Conservation (phyloP, 2,113 vertebrate genomes). For the Heterocephalus glaber region DNA sequence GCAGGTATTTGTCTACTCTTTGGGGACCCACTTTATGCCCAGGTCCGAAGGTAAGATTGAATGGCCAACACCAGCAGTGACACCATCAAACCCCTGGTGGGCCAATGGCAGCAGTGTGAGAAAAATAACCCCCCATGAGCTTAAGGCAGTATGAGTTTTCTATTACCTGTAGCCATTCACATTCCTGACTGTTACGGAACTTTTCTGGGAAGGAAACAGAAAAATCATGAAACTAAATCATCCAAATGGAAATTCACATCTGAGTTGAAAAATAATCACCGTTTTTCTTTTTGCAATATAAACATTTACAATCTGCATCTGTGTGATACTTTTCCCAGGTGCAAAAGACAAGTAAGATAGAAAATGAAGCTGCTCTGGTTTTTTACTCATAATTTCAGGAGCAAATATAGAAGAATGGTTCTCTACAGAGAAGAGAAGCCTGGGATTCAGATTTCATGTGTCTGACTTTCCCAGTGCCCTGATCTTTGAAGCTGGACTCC, state of each 20-base stretch:
- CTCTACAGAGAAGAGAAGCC: conserved; percentile 36
- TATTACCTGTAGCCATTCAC: neutral
- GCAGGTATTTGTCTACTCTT: neutral
- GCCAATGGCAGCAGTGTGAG: neutral
- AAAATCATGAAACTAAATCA: conserved; percentile 60
- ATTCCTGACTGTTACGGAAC: conserved; percentile 2
- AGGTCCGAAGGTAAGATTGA: neutral
- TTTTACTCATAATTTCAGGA: conserved; percentile 18
- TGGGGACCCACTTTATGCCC: neutral
- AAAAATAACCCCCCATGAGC: neutral
- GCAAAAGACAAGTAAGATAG: neutral
- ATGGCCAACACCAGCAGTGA: neutral
- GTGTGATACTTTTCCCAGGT: conserved; percentile 50
- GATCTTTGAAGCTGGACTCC: conserved; percentile 28
- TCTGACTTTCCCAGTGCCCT: neutral
- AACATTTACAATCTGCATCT: conserved; percentile 67
- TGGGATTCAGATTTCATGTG: conserved; percentile 44
- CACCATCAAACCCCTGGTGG: neutral
- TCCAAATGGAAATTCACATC: conserved; percentile 59
- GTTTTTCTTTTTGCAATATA: conserved; percentile 50
- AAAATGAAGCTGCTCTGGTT: conserved; percentile 16
- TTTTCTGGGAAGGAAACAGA: conserved; percentile 21
- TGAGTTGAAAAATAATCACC: conserved; percentile 62
- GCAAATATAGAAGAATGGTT: conserved; percentile 36
- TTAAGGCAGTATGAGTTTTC: neutral